Conservation (phyloP, 2,888 invertebrate species). For the Mesorhabditis sp. region DNA sequence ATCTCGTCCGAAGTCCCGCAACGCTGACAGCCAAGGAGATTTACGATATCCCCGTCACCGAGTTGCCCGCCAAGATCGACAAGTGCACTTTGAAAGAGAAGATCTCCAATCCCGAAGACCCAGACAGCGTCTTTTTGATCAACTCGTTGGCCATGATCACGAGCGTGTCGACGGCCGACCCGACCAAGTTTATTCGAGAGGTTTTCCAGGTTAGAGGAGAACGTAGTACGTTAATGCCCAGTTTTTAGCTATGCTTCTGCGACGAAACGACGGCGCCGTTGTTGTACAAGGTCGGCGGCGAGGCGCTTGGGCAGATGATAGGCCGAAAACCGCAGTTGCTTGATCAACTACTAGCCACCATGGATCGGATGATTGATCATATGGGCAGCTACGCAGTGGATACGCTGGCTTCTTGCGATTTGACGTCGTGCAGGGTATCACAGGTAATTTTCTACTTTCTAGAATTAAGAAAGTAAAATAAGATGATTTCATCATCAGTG, state of each 20-base stretch:
- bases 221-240: neutral
- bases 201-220: slow-evolving; percentile 29
- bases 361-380: slow-evolving; percentile 51
- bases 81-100: slow-evolving; percentile 7
- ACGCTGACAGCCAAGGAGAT: slow-evolving; percentile 28
- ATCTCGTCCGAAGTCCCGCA: slow-evolving; percentile 33
- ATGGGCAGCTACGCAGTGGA: slow-evolving; percentile 48
- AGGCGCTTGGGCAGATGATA: slow-evolving; percentile 45
- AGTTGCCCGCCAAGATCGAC: slow-evolving; percentile 19
- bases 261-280: slow-evolving; percentile 40
- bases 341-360: slow-evolving; percentile 34
- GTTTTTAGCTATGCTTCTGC: slow-evolving; percentile 49
- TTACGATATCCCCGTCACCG: slow-evolving; percentile 24
- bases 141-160: slow-evolving; percentile 34
- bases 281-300: slow-evolving; percentile 53
- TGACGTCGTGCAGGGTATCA: slow-evolving; percentile 40
- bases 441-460: slow-evolving; percentile 19
- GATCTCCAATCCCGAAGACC: slow-evolving; percentile 16
- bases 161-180: slow-evolving; percentile 28
- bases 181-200: slow-evolving; percentile 30
- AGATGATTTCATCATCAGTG: too few relatives aligned
- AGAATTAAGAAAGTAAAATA: too few relatives aligned
- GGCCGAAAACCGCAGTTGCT: slow-evolving; percentile 37
- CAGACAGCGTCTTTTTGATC: slow-evolving; percentile 38
- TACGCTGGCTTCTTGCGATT: slow-evolving; percentile 43